Conservation (phyloP, 2,888 invertebrate species). For the Plutella xylostella region DNA sequence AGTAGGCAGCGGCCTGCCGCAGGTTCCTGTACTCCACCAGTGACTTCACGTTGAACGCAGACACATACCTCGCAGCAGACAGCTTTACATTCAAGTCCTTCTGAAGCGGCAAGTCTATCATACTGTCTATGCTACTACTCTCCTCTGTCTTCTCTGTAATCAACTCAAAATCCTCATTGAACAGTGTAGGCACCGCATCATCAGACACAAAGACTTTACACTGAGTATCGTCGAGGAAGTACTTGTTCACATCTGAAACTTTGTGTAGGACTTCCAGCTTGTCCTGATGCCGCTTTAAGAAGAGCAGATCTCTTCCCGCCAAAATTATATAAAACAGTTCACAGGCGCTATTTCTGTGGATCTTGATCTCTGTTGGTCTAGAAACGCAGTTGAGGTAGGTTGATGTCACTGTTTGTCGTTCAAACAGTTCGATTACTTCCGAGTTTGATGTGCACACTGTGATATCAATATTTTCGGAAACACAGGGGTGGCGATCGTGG, state of each 20-base stretch:
- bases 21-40: constrained; percentile 31
- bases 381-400: constrained; percentile 21
- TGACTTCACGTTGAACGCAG: constrained; percentile 34
- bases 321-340: constrained; percentile 41
- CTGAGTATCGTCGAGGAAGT: not conserved
- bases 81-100: constrained; percentile 39
- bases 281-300: not conserved
- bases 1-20: constrained; percentile 34
- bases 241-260: not conserved
- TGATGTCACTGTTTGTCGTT: constrained; percentile 32
- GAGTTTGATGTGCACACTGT: constrained; percentile 37
- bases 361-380: constrained; percentile 28
- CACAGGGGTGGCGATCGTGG: constrained; percentile 46
- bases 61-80: constrained; percentile 37
- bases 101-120: constrained; percentile 11
- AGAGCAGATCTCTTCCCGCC: constrained; percentile 25
- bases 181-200: constrained; percentile 43
- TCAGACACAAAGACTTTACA: constrained; percentile 35
- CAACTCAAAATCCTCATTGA: constrained; percentile 42
- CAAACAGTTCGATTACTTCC: constrained; percentile 42
- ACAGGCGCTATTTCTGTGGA: constrained; percentile 36
- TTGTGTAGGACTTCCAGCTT: not conserved
- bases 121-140: constrained; percentile 21
- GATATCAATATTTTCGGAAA: constrained; percentile 35
- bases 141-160: not conserved